Base-by-base conservation (phyloP, 2,797 vertebrate genomes). In the Varecia variegata region DNA sequence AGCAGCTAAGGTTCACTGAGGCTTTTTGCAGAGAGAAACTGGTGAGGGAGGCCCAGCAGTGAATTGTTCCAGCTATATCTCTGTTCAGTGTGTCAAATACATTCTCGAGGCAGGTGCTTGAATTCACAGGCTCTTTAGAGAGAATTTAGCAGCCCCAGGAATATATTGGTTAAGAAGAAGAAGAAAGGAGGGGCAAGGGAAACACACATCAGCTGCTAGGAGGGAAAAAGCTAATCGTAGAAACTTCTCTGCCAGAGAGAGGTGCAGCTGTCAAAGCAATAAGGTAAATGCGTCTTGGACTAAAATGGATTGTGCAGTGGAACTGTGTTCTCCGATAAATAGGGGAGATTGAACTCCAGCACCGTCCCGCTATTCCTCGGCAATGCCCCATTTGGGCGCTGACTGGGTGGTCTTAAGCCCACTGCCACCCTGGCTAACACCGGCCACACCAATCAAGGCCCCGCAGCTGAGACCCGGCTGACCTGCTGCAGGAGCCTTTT, bases 401-500 rank as follows among this genome's bases (percentile, higher is more conserved):
- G 98, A 98, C 99, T 99, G 99, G 99, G 99, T 99, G 99, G 99
- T 99, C 99, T 98, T 99, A 99, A 99, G 98, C 98, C 99, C 98
- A 98, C 98, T 98, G 98, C 98, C 98, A 98, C 98, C 98, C 98
- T 98, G 98, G 98, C 98, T 98, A 98, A 98, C 96, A 97, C 98
- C 93, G 47, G 98, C 98, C 98, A 99, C 98, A 98, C 98, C 99
- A 99, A 99, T 99, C 98, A 99, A 98, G 98, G 98, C 98, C 97
- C 98, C 47, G 97, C 99, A 99, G 99, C 99, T 99, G 99, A 99
- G 99, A 99, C 99, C 99, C 98, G 95, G 95, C 97, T 99, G 99
- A 99, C 99, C 99, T 98, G 98, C 96, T 97, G 98, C 98, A 98
- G 98, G 98, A 98, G 98, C 98, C 98, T 98, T 98, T 98, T 98